Evolutionary conservation across 2,113 vertebrate genomes (phyloP), one percentile per base, ranked within the genome.

Genomic region (Brachyhypopomus occidentalis): DNA sequence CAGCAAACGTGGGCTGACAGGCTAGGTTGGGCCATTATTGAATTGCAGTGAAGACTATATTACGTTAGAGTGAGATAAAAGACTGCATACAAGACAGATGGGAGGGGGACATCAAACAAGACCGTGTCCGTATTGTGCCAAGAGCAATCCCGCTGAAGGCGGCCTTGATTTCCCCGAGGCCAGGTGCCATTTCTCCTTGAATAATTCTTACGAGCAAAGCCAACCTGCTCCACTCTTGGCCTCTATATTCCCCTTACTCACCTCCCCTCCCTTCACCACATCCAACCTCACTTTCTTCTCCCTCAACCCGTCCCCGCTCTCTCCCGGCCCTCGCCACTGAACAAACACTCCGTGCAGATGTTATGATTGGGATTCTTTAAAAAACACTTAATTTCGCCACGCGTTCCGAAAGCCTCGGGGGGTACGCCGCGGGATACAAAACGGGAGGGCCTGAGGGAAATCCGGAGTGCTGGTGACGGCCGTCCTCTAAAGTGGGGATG

Each of bases 41-140:
- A 96, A 96, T 96, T 94, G 95, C 95, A 95, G 93, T 93, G 95
- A 97, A 94, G 96, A 96, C 95, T 96, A 94, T 95, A 94, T 95
- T 96, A 95, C 95, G 97, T 96, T 95, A 95, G 97, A 96, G 96
- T 95, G 94, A 97, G 96, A 98, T 97, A 96, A 98, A 98, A 97
- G 95, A 94, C 95, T 95, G 94, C 92, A 94, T 93, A 94, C 94
- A 95, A 96, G 96, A 97, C 93, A 95, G 97, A 97, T 97, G 94
- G 95, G 95, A 92, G 92, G 92, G 94, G 94, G 92, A 97, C 97
- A 97, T 98, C 97, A 98, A 98, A 98, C 95, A 96, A 94, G 95
- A 93, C 92, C 91, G 92, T 94, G 95, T 96, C 95, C 95, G 94
- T 94, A 92, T 94, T 94, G 94, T 97, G 96, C 95, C 96, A 96